These are phyloP conservation scores for Molossus alvarezi DNA, from an alignment of 2,797 vertebrate species.

Conservation along the genomic window DNA sequence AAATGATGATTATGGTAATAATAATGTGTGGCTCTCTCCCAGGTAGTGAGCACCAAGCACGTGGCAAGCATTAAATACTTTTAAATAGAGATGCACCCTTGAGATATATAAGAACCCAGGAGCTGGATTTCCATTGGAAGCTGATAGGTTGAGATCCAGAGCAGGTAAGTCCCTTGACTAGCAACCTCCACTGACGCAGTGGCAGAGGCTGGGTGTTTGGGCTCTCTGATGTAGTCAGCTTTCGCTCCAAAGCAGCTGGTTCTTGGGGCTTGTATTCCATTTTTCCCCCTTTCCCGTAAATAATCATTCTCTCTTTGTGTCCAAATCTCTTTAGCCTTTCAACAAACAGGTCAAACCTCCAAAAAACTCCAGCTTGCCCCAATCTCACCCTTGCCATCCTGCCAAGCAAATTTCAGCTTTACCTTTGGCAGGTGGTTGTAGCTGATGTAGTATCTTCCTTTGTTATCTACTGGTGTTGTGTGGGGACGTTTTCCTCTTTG, in stretches of 20 bases:
- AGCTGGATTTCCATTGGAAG: background rate
- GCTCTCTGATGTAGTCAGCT: background rate
- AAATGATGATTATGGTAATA: conserved; percentile 75
- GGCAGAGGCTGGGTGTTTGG: background rate
- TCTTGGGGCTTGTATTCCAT: background rate
- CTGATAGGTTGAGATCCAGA: background rate
- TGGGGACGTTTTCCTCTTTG: background rate
- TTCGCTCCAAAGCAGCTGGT: background rate
- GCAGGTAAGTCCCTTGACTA: background rate
- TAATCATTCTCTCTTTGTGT: background rate
- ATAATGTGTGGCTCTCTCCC: conserved; percentile 45
- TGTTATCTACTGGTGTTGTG: background rate
- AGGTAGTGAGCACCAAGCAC: conserved; percentile 49
- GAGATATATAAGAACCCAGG: background rate
- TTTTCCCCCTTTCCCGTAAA: background rate
- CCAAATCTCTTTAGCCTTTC: background rate
- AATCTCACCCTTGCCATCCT: background rate
- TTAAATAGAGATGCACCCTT: conserved; percentile 36
- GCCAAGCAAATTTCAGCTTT: background rate
- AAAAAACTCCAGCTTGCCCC: background rate
- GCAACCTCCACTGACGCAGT: background rate
- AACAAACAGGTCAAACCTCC: background rate
- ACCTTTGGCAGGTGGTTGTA: background rate
- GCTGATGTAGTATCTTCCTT: background rate
- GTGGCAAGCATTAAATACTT: background rate